Conservation (phyloP, 2,888 invertebrate species). For the Megastigmus dorsalis region DNA sequence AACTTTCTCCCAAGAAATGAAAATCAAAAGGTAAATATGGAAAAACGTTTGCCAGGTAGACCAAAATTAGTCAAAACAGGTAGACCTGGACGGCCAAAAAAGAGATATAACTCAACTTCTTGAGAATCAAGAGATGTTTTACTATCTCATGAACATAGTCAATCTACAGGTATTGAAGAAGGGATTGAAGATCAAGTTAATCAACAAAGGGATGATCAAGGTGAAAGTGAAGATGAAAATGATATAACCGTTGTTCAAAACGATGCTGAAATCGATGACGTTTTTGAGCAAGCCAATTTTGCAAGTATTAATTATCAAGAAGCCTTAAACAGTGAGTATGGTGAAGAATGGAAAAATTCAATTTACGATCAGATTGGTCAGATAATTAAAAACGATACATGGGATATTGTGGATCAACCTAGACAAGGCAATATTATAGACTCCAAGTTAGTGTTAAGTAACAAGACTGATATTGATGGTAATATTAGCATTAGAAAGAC, state of each 20-base stretch:
- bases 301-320: neutral
- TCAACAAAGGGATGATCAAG: neutral
- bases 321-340: neutral
- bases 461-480: neutral
- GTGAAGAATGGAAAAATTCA: conserved; percentile 1
- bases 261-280: neutral
- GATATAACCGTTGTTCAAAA: neutral
- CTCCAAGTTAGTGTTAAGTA: conserved; percentile 13
- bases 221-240: neutral
- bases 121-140: conserved; percentile 7
- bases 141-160: neutral
- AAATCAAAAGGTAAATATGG: no score
- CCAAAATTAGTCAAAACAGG: conserved; percentile 21
- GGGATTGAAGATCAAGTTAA: neutral
- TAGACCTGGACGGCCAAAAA: conserved; percentile 10
- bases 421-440: neutral
- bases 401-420: conserved; percentile 8
- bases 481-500: conserved; percentile 11
- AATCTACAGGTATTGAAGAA: neutral
- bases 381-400: conserved; percentile 16
- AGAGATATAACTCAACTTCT: neutral
- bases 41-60: no score
- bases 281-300: conserved; percentile 6
- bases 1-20: neutral
- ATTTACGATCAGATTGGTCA: neutral